phyloP scores from a whole-genome alignment of 2,113 vertebrate genomes.

The Solea senegalensis region DNA sequence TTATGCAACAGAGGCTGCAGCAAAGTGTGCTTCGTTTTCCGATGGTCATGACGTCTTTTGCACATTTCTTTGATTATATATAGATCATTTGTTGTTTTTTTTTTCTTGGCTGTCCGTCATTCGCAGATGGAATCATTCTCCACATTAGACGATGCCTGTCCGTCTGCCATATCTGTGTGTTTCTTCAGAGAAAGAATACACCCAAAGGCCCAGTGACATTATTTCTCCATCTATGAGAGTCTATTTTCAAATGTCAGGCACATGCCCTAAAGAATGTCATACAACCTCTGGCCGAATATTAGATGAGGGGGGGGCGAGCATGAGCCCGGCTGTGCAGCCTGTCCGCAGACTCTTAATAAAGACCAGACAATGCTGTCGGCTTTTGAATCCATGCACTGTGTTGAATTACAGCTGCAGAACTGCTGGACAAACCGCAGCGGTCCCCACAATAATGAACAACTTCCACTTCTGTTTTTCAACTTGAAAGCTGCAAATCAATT shows the following conservation, averaged over 20 bases:
- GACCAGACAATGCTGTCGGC: slow-evolving; percentile 56
- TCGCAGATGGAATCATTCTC: slow-evolving; percentile 58
- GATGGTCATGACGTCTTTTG: slow-evolving; percentile 9
- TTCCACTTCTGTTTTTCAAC: slow-evolving; percentile 42
- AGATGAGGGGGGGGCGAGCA: slow-evolving; percentile 55
- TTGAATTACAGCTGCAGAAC: slow-evolving; percentile 48
- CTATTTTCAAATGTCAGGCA: slow-evolving; percentile 76
- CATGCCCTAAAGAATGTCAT: slow-evolving; percentile 70
- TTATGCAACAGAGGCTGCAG: neutral
- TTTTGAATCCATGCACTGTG: slow-evolving; percentile 40
- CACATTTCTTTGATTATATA: slow-evolving; percentile 14
- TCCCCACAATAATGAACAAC: slow-evolving; percentile 26
- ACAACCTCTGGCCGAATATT: slow-evolving; percentile 66
- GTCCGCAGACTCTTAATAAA: slow-evolving; percentile 66
- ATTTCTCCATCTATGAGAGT: slow-evolving; percentile 72
- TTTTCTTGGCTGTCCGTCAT: slow-evolving; percentile 32
- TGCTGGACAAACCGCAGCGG: slow-evolving; percentile 25
- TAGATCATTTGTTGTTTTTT: no score
- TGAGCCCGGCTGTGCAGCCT: slow-evolving; percentile 17
- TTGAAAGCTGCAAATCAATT: slow-evolving; percentile 35
- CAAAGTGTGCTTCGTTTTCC: slow-evolving; percentile 2
- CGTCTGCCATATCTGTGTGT: slow-evolving; percentile 42
- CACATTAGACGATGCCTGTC: slow-evolving; percentile 47
- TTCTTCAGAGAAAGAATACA: slow-evolving; percentile 60
- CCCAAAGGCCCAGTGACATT: slow-evolving; percentile 64